These are phyloP conservation scores for Drosophila paulistorum DNA, from an alignment of 1,140 invertebrate genomes.

Conservation along the genomic window DNA sequence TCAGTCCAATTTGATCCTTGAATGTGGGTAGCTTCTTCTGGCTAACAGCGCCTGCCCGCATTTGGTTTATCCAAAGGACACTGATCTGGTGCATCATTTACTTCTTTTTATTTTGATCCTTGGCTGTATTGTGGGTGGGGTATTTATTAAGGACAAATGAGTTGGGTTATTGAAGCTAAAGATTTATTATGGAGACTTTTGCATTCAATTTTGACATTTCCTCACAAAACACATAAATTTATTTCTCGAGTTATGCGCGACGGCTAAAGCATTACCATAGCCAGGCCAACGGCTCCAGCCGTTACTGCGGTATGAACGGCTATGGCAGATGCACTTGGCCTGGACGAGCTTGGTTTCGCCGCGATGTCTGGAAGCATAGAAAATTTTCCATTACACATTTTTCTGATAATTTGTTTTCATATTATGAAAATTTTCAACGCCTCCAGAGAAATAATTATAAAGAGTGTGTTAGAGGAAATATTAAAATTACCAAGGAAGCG, in stretches of 20 bases:
- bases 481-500: conserved; percentile 33
- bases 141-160: neutral
- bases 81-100: neutral
- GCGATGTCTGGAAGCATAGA: conserved; percentile 24
- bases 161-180: neutral
- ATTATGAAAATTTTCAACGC: conserved; percentile 33
- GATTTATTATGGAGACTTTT: neutral
- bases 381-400: conserved; percentile 17
- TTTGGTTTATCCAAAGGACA: neutral
- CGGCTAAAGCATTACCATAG: neutral
- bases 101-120: conserved; percentile 6
- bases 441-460: conserved; percentile 13
- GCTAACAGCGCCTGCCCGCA: neutral
- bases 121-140: neutral
- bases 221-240: neutral
- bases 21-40: neutral
- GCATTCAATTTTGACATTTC: conserved; percentile 8
- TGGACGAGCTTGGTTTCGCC: neutral
- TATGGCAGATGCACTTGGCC: neutral
- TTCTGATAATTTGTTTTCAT: neutral
- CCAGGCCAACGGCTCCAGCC: conserved; percentile 8
- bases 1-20: neutral
- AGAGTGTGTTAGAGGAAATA: neutral
- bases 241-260: neutral
- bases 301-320: conserved; percentile 21